These are phyloP conservation scores for Apis florea DNA, from an alignment of 1,140 invertebrate species.

Conservation along the genomic window DNA sequence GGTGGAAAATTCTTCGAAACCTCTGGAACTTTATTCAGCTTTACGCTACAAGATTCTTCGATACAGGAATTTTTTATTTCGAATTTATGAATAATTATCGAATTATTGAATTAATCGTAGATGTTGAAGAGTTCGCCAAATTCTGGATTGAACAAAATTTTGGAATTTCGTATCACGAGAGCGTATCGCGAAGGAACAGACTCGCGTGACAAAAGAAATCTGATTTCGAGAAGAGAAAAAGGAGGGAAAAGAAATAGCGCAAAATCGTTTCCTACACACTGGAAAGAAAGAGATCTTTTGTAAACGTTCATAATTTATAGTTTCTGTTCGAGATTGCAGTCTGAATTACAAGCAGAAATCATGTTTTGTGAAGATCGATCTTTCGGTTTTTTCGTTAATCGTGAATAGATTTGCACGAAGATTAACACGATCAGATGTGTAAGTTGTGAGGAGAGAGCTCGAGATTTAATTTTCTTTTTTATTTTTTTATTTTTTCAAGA, in stretches of 20 bases:
- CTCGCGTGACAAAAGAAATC: not conserved
- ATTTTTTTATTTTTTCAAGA: too few species aligned
- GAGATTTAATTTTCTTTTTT: too few species aligned
- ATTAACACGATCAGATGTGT: too few species aligned
- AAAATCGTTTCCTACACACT: not conserved
- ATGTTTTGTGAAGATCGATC: not conserved
- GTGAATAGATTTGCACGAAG: too few species aligned
- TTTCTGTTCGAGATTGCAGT: not conserved
- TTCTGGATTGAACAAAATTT: not conserved
- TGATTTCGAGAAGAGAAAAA: not conserved
- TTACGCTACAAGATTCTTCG: too few species aligned
- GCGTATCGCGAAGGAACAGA: not conserved
- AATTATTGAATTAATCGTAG: too few species aligned
- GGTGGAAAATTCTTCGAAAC: too few species aligned
- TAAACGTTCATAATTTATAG: not conserved
- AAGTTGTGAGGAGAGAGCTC: too few species aligned
- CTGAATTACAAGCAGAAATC: not conserved
- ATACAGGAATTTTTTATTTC: too few species aligned
- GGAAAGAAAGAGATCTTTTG: not conserved
- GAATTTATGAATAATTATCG: too few species aligned
- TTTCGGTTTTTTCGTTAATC: not conserved
- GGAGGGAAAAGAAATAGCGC: not conserved
- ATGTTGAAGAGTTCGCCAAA: not conserved
- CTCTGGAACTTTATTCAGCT: too few species aligned
- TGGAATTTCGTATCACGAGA: too few species aligned